These are phyloP conservation scores for Podarcis siculus DNA, from an alignment of 2,797 vertebrate species.

Conservation along the genomic window DNA sequence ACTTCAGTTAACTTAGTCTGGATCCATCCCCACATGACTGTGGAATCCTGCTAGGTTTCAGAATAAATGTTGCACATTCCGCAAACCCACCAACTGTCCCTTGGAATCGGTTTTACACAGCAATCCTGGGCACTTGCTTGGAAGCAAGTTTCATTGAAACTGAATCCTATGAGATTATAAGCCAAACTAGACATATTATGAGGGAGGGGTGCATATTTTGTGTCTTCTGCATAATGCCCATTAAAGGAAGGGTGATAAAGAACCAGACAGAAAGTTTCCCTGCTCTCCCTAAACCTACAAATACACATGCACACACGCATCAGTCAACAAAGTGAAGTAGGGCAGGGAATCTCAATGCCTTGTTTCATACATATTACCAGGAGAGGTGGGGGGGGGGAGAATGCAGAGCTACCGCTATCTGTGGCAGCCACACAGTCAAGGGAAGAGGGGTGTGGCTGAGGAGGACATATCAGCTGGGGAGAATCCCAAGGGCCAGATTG, in stretches of 20 bases:
- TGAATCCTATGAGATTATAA: neutral
- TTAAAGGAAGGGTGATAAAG: neutral
- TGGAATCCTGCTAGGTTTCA: no score
- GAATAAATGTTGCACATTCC: neutral
- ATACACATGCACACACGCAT: no score
- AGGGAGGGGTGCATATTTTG: no score
- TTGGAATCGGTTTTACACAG: neutral
- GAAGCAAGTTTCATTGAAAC: neutral
- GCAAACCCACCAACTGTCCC: neutral
- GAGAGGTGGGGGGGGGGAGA: no score
- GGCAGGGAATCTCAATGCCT: neutral
- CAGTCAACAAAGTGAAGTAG: neutral
- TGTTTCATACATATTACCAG: no score
- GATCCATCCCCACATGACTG: no score
- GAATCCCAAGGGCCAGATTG: no score
- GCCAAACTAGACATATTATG: neutral
- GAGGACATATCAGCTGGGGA: no score
- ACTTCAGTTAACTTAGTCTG: no score
- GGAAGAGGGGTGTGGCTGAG: no score
- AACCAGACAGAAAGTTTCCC: neutral
- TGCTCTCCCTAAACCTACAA: no score
- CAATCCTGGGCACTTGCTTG: neutral
- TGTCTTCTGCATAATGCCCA: neutral
- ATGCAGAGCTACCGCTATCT: neutral
- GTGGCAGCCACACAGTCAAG: neutral